Evolutionary conservation across 2,113 vertebrate species (phyloP).

Genomic region (Steatornis caripensis): DNA sequence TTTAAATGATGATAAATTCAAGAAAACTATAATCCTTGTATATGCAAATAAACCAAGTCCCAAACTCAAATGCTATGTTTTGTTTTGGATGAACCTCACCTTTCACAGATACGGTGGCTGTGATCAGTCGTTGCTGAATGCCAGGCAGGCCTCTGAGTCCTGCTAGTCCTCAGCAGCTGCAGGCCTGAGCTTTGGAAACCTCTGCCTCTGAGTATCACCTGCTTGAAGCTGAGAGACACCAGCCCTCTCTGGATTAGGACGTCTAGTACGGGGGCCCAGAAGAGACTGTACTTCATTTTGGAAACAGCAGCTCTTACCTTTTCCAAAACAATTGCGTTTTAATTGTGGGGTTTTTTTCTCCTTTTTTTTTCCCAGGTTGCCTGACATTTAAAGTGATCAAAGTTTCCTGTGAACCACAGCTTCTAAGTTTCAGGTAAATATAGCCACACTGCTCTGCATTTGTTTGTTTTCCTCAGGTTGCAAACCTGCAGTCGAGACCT

Average conservation of each 20-base stretch:
- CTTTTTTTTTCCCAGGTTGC: neutral
- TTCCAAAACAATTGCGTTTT: neutral
- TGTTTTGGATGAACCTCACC: neutral
- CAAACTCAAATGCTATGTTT: neutral
- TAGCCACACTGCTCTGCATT: neutral
- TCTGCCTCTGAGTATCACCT: neutral
- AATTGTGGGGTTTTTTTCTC: neutral
- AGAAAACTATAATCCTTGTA: neutral
- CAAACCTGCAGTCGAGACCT: conserved; percentile 29
- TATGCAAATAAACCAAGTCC: neutral
- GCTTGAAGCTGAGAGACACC: neutral
- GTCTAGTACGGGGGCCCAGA: neutral
- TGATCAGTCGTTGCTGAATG: neutral
- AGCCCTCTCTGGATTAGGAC: neutral
- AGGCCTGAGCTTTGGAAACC: neutral
- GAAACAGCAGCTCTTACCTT: neutral
- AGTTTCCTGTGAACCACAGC: conserved; percentile 1
- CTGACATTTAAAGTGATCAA: conserved; percentile 52
- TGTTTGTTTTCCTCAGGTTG: conserved; percentile 37
- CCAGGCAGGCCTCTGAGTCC: neutral
- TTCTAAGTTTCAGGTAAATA: conserved; percentile 41
- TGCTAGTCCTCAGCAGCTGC: neutral
- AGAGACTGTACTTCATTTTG: neutral
- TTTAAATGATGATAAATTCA: neutral
- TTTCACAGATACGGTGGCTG: neutral